Evolutionary conservation across 2,888 invertebrate genomes (phyloP).

Genomic region (Zaprionus lineosus): DNA sequence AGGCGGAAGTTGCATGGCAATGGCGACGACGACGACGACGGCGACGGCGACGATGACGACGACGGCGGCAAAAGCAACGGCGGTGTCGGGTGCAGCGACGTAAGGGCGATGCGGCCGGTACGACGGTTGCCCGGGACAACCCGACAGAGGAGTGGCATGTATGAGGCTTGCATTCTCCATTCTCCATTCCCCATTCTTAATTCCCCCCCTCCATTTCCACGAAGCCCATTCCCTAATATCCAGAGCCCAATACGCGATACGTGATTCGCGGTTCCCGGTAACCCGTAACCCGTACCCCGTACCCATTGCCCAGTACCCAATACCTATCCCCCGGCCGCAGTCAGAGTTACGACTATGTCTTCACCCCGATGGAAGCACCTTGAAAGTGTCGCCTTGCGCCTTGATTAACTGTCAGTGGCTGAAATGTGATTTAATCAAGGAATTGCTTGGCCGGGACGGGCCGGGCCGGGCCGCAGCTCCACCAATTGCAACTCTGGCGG

Average conservation of each 20-base stretch:
- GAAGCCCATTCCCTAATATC: no score
- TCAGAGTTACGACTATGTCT: constrained; percentile 47
- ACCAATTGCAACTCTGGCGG: constrained; percentile 10
- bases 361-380: constrained; percentile 52
- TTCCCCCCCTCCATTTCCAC: no score
- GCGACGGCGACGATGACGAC: constrained; percentile 26
- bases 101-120: constrained; percentile 12
- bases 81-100: neutral
- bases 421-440: constrained; percentile 77
- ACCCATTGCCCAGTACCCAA: neutral
- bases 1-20: constrained; percentile 74
- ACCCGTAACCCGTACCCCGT: no score
- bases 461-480: constrained; percentile 1
- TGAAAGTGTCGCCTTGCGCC: constrained; percentile 60
- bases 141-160: constrained; percentile 19
- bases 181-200: neutral
- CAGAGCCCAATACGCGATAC: no score
- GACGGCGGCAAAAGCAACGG: neutral
- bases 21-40: constrained; percentile 24
- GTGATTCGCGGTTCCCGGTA: no score
- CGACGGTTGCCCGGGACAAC: constrained; percentile 53
- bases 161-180: neutral
- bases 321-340: neutral
- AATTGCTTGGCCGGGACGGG: constrained; percentile 32
- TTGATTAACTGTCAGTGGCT: constrained; percentile 78